Conservation (phyloP, 2,888 invertebrate species). For the Ormyrus pomaceus region DNA sequence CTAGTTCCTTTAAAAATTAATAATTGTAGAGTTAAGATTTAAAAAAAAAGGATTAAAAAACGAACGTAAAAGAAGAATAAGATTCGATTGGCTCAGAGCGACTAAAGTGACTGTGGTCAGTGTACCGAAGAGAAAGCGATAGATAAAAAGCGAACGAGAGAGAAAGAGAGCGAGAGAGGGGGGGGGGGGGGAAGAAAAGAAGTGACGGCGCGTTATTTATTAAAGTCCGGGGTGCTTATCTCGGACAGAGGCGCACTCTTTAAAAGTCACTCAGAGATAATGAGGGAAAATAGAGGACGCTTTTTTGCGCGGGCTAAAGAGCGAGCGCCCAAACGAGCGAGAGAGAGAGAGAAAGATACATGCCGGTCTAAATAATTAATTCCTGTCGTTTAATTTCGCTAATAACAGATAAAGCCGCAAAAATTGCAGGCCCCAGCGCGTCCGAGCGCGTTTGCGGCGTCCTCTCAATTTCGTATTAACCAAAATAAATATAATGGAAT, state of each 20-base stretch:
- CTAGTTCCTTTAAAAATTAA: too few relatives aligned
- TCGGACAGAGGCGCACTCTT: constrained; percentile 36
- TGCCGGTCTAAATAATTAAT: constrained; percentile 39
- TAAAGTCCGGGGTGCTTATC: constrained; percentile 51
- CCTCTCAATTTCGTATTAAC: neutral
- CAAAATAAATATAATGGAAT: constrained; percentile 39
- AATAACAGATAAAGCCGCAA: constrained; percentile 50
- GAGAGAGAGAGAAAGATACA: neutral
- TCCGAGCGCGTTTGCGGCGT: neutral
- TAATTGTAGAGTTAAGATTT: too few relatives aligned
- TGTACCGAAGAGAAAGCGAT: too few relatives aligned
- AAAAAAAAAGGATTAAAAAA: too few relatives aligned
- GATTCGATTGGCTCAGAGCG: constrained; percentile 38
- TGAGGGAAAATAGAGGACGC: constrained; percentile 48
- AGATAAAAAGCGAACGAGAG: neutral
- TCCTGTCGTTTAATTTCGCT: constrained; percentile 51
- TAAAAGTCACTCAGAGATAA: constrained; percentile 56
- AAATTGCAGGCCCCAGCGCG: constrained; percentile 14
- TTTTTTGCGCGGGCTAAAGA: neutral
- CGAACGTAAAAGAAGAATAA: constrained; percentile 6
- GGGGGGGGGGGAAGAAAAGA: too few relatives aligned
- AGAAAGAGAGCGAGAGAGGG: constrained; percentile 5
- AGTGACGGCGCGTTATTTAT: constrained; percentile 46
- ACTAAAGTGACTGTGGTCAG: constrained; percentile 7
- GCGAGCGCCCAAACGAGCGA: neutral